A percentile compares a stretch with the other conserved stretches of the same genome.
These are phyloP conservation scores for Copsychus sechellarum DNA, from an alignment of 2,113 vertebrate species.

Conservation along the genomic window DNA sequence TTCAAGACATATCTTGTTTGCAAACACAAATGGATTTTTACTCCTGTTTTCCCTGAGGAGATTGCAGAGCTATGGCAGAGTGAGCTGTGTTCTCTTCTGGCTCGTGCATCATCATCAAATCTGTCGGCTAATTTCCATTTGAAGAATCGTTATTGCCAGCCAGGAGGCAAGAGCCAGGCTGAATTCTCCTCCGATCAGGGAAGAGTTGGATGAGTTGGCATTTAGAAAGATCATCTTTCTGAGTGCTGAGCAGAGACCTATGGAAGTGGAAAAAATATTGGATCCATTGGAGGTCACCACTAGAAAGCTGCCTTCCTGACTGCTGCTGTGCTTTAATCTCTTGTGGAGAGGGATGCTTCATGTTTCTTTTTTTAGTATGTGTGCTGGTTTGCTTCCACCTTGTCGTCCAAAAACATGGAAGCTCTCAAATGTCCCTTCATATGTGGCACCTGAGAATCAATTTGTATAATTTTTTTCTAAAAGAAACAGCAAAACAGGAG, in stretches of 20 bases:
- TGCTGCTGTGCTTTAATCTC: background rate
- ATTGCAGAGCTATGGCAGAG: constrained; percentile 50
- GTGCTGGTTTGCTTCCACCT: background rate
- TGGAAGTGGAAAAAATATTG: constrained; percentile 2
- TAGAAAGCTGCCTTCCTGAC: background rate
- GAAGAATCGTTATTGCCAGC: constrained; percentile 53
- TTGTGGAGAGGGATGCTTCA: background rate
- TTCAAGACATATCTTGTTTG: constrained; percentile 70
- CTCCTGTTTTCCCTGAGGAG: constrained; percentile 62
- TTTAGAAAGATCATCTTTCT: constrained; percentile 35
- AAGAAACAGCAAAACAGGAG: background rate
- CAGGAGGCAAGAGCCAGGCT: constrained; percentile 28
- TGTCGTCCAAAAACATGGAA: background rate
- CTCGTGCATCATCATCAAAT: constrained; percentile 69
- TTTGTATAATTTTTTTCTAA: background rate
- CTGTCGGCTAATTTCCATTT: constrained; percentile 69
- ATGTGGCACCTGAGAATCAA: background rate
- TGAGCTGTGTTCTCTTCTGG: constrained; percentile 54
- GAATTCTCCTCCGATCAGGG: background rate
- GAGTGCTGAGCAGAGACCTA: background rate
- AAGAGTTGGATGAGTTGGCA: constrained; percentile 22
- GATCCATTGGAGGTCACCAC: background rate
- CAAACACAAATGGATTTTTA: constrained; percentile 71
- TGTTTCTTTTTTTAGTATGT: background rate
- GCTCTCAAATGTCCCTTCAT: background rate